Evolutionary conservation across 2,113 vertebrate genomes (phyloP).

Genomic region (Eira barbara): DNA sequence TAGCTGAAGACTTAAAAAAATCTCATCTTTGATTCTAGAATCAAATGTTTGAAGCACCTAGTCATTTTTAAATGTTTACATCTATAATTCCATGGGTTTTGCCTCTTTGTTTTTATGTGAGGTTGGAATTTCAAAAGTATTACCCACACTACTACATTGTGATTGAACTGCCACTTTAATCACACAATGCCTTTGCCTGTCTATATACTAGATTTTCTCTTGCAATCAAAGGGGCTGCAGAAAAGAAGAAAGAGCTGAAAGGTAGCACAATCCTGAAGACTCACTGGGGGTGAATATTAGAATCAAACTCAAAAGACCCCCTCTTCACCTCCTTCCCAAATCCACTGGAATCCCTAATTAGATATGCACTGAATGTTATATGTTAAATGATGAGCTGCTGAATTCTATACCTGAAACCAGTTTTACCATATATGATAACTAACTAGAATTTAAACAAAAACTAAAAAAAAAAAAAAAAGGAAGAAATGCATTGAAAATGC

Average conservation of each 20-base stretch:
- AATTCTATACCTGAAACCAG: neutral
- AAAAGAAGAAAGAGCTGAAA: neutral
- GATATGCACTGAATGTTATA: neutral
- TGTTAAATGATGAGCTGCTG: neutral
- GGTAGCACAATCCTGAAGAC: neutral
- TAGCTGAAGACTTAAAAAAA: neutral
- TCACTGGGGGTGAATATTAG: neutral
- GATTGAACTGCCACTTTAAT: neutral
- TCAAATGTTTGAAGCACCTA: neutral
- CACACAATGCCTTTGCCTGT: neutral
- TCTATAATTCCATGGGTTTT: neutral
- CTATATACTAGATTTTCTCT: neutral
- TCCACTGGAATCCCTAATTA: neutral
- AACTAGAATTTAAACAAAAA: neutral
- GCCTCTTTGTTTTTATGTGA: neutral
- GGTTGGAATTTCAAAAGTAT: neutral
- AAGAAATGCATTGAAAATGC: neutral
- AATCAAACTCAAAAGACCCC: neutral
- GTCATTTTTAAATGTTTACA: neutral
- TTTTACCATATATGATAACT: neutral
- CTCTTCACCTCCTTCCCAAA: neutral
- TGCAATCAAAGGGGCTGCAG: neutral
- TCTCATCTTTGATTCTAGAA: neutral
- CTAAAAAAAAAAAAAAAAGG: neutral
- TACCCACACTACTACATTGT: neutral